Evolutionary conservation across 2,113 vertebrate species (phyloP).

Genomic region (Symphodus melops): DNA sequence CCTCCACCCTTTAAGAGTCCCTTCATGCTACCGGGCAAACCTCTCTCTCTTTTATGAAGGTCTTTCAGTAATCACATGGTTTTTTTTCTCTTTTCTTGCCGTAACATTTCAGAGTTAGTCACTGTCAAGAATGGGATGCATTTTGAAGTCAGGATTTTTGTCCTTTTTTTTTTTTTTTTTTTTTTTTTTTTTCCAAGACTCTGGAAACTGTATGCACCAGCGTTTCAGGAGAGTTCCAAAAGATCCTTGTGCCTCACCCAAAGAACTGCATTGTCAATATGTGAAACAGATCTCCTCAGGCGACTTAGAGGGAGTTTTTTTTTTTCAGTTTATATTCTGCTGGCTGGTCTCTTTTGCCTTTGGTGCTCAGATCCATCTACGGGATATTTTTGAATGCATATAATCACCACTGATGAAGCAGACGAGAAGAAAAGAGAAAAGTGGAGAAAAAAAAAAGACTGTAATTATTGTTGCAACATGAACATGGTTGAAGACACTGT

Average conservation of each 20-base stretch:
- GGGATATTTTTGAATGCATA: constrained; percentile 42
- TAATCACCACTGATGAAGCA: constrained; percentile 68
- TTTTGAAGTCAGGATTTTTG: constrained; percentile 40
- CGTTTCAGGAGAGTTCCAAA: constrained; percentile 31
- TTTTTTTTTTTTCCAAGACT: too few species aligned
- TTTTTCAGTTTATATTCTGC: constrained; percentile 42
- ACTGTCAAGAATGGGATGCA: constrained; percentile 29
- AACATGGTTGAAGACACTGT: constrained; percentile 84
- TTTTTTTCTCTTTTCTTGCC: constrained; percentile 53
- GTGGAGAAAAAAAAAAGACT: constrained; percentile 70
- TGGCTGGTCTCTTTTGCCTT: constrained; percentile 58
- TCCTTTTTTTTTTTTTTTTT: neutral
- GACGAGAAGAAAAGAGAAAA: constrained; percentile 47
- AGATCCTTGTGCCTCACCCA: constrained; percentile 41
- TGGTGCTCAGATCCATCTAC: constrained; percentile 64
- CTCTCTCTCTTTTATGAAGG: constrained; percentile 71
- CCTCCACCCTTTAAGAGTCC: constrained; percentile 66
- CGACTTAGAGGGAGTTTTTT: constrained; percentile 57
- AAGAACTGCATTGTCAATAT: constrained; percentile 68
- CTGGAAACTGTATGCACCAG: constrained; percentile 16
- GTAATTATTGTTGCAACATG: constrained; percentile 77
- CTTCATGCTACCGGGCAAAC: constrained; percentile 56
- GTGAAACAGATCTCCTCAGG: constrained; percentile 80
- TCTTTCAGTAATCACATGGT: constrained; percentile 50
- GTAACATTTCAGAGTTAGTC: constrained; percentile 48